Percentiles rank a stretch among this genome's conserved stretches.
Conservation (phyloP, 2,888 invertebrate genomes). For the Omphaloscelis lunosa region DNA sequence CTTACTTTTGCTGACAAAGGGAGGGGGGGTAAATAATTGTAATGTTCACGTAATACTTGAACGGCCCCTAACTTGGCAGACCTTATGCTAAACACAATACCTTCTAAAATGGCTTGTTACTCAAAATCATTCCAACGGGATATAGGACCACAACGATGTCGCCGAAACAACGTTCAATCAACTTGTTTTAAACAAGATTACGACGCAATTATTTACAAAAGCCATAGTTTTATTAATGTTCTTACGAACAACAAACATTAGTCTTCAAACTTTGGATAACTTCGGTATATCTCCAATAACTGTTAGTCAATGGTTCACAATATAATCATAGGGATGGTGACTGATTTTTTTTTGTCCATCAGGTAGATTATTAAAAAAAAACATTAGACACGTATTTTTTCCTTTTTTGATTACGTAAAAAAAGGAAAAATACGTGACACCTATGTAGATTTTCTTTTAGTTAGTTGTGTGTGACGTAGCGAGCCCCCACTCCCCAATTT, state of each 20-base stretch:
- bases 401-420: too few relatives aligned
- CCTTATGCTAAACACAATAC: slow-evolving; percentile 53
- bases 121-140: slow-evolving; percentile 50
- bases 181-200: slow-evolving; percentile 71
- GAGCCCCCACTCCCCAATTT: too few relatives aligned
- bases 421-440: too few relatives aligned
- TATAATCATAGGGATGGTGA: slow-evolving; percentile 63
- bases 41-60: too few relatives aligned
- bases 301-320: slow-evolving; percentile 67
- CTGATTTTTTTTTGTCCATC: too few relatives aligned
- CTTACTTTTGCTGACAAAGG: too few relatives aligned
- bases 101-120: slow-evolving; percentile 43
- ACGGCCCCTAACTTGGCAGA: slow-evolving; percentile 42
- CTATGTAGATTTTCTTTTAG: too few relatives aligned
- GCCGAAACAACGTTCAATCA: slow-evolving; percentile 43
- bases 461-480: too few relatives aligned
- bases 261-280: slow-evolving; percentile 81
- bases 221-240: slow-evolving; percentile 68
- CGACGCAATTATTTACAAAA: slow-evolving; percentile 76
- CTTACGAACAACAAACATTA: slow-evolving; percentile 73
- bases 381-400: too few relatives aligned
- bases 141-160: slow-evolving; percentile 50
- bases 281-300: slow-evolving; percentile 76
- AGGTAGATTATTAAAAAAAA: too few relatives aligned
- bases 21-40: too few relatives aligned